phyloP scores from a whole-genome alignment of 2,888 invertebrate species.

The Pollenia labialis region DNA sequence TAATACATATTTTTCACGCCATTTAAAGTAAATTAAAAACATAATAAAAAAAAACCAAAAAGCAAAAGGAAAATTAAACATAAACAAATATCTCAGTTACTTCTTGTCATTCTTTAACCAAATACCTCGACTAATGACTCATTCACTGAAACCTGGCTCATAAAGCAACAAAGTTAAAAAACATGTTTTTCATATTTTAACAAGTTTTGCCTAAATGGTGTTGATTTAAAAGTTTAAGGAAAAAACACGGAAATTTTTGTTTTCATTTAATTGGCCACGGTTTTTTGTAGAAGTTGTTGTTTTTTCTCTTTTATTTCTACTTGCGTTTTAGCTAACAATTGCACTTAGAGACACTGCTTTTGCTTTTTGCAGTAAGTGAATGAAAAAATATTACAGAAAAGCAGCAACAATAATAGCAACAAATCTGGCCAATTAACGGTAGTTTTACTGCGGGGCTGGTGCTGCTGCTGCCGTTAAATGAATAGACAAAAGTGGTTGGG shows the following conservation, averaged over 20 bases:
- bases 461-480: constrained; percentile 22
- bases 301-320: neutral
- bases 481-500: constrained; percentile 23
- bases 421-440: constrained; percentile 71
- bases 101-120: constrained; percentile 49
- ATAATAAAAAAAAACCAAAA: neutral
- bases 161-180: constrained; percentile 8
- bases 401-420: constrained; percentile 22
- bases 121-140: constrained; percentile 58
- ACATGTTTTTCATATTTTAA: constrained; percentile 50
- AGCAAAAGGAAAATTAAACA: neutral
- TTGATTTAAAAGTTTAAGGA: constrained; percentile 54
- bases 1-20: neutral
- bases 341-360: constrained; percentile 4
- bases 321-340: constrained; percentile 1
- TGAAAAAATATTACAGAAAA: constrained; percentile 14
- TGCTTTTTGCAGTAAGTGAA: constrained; percentile 28
- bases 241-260: constrained; percentile 58
- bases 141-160: constrained; percentile 26
- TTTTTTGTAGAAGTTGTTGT: constrained; percentile 22
- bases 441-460: constrained; percentile 41
- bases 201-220: constrained; percentile 57
- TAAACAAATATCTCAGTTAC: constrained; percentile 31
- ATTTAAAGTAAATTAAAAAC: neutral
- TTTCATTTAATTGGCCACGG: constrained; percentile 63